Percentiles rank a stretch among this genome's conserved stretches.
Conservation (phyloP, 2,797 vertebrate species). For the Crypturellus tataupa region DNA sequence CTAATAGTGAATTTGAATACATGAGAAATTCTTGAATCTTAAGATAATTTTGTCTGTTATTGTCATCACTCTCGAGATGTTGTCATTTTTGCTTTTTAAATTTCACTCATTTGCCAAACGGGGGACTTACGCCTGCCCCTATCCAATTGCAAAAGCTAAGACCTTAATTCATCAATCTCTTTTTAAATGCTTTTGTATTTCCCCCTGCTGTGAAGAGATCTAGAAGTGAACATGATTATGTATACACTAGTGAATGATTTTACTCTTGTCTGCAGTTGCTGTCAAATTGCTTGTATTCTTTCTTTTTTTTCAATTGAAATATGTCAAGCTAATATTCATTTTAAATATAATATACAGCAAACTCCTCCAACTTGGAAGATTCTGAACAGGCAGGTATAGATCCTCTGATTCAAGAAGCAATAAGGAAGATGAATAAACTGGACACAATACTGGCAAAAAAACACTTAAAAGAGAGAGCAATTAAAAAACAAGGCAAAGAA, state of each 20-base stretch:
- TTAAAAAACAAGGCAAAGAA: slow-evolving; percentile 85
- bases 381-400: slow-evolving; percentile 72
- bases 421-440: slow-evolving; percentile 87
- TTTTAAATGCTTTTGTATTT: neutral
- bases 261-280: neutral
- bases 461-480: slow-evolving; percentile 81
- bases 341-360: slow-evolving; percentile 31
- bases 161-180: neutral
- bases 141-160: neutral
- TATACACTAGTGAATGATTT: neutral
- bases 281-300: neutral
- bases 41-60: neutral
- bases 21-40: neutral
- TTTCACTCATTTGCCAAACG: neutral
- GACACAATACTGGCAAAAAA: slow-evolving; percentile 85
- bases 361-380: slow-evolving; percentile 22
- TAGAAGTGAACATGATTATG: neutral
- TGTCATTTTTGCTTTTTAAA: neutral
- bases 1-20: neutral
- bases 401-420: slow-evolving; percentile 81
- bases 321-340: neutral
- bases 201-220: neutral
- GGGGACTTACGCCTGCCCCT: accelerated
- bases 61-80: neutral
- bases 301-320: neutral